Evolutionary conservation across 2,888 invertebrate species (phyloP).

Genomic region (Pemphredon lugubris): DNA sequence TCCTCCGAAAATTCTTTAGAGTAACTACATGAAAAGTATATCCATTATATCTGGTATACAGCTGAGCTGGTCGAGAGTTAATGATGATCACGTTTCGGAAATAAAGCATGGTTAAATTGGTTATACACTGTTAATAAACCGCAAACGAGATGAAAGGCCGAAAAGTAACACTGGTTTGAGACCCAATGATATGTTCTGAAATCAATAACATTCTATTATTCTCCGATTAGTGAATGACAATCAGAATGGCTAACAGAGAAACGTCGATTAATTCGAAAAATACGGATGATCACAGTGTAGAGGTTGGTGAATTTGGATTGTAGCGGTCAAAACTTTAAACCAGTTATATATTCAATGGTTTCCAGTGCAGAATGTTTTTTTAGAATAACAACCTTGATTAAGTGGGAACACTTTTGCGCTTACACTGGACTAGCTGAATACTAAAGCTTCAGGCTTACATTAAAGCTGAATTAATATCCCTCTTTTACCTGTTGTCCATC

Average conservation of each 20-base stretch:
- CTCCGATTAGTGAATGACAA: constrained; percentile 31
- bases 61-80: constrained; percentile 26
- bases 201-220: constrained; percentile 39
- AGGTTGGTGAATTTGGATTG: constrained; percentile 77
- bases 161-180: constrained; percentile 24
- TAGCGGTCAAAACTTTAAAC: neutral
- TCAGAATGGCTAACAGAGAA: constrained; percentile 78
- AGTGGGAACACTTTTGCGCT: too few relatives aligned
- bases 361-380: neutral
- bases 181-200: constrained; percentile 24
- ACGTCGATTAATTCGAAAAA: constrained; percentile 73
- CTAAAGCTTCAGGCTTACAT: too few relatives aligned
- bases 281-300: constrained; percentile 80
- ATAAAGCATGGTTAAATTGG: constrained; percentile 24
- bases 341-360: constrained; percentile 1
- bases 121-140: constrained; percentile 25
- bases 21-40: constrained; percentile 37
- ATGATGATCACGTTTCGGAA: constrained; percentile 17
- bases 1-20: constrained; percentile 40
- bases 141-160: constrained; percentile 30
- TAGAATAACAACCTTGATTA: neutral
- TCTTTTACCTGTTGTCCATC: too few relatives aligned
- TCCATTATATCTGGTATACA: constrained; percentile 23
- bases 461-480: too few relatives aligned
- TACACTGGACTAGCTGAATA: too few relatives aligned